phyloP scores from a whole-genome alignment of 2,113 vertebrate species.

The Meriones unguiculatus region DNA sequence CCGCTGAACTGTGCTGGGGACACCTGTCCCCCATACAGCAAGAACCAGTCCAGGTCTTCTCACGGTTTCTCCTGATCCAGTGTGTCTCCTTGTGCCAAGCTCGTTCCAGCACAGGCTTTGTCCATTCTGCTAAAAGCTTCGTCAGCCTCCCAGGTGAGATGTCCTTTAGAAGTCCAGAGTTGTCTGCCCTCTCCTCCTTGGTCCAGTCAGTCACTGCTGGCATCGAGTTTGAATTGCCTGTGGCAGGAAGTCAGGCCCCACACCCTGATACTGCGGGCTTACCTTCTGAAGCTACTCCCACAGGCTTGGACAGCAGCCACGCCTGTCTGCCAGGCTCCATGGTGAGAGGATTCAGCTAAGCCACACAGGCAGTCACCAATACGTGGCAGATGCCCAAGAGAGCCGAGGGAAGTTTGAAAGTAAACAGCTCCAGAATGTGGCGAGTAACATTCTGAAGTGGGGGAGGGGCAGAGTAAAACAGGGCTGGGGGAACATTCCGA shows the following conservation, averaged over 20 bases:
- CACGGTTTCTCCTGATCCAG: neutral
- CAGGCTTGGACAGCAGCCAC: neutral
- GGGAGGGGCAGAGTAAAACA: neutral
- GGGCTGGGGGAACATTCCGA: neutral
- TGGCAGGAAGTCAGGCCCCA: neutral
- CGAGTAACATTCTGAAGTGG: neutral
- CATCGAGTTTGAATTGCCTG: neutral
- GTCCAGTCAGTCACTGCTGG: neutral
- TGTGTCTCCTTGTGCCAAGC: neutral
- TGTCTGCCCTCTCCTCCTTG: neutral
- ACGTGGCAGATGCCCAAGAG: neutral
- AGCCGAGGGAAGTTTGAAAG: neutral
- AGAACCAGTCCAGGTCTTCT: neutral
- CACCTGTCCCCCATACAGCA: neutral
- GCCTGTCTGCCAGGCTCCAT: neutral
- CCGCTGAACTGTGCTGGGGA: neutral
- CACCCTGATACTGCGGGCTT: neutral
- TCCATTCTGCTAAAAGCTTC: no score
- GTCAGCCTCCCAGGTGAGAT: neutral
- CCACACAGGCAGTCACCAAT: neutral
- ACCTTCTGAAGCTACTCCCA: neutral
- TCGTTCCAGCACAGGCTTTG: neutral
- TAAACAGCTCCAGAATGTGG: constrained; percentile 17
- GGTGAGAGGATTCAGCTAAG: neutral
- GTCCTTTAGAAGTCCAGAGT: neutral